Evolutionary conservation across 2,113 vertebrate genomes (phyloP).

Genomic region (Silurus glanis): DNA sequence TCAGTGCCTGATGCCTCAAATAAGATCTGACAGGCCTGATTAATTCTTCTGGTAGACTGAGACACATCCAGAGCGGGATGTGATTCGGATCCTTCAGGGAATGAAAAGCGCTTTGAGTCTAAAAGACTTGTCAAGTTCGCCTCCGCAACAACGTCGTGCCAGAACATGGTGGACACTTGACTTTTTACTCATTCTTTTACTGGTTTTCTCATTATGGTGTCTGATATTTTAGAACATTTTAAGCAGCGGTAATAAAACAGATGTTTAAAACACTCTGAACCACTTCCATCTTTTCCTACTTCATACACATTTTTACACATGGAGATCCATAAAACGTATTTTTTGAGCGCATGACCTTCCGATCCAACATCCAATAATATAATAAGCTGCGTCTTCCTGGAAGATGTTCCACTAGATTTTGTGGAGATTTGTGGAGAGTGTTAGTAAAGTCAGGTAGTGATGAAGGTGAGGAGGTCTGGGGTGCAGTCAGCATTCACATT

Average conservation of each 20-base stretch:
- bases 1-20: slow-evolving; percentile 34
- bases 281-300: background rate
- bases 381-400: too few relatives aligned
- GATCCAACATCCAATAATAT: too few relatives aligned
- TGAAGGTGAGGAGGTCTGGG: too few relatives aligned
- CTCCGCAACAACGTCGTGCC: background rate
- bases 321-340: too few relatives aligned
- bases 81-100: slow-evolving; percentile 34
- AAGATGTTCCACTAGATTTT: too few relatives aligned
- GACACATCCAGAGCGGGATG: slow-evolving; percentile 25
- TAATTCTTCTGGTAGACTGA: slow-evolving; percentile 36
- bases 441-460: too few relatives aligned
- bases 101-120: slow-evolving; percentile 10
- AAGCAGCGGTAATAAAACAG: background rate
- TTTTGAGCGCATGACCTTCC: too few relatives aligned
- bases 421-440: too few relatives aligned
- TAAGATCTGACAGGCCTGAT: slow-evolving; percentile 37
- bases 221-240: background rate
- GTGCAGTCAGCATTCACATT: too few relatives aligned
- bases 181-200: background rate
- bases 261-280: background rate
- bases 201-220: background rate
- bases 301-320: too few relatives aligned
- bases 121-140: slow-evolving; percentile 2
- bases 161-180: background rate